Percentiles rank a stretch among this genome's conserved stretches.
phyloP scores from a whole-genome alignment of 1,140 invertebrate genomes.

The Asbolus verrucosus region DNA sequence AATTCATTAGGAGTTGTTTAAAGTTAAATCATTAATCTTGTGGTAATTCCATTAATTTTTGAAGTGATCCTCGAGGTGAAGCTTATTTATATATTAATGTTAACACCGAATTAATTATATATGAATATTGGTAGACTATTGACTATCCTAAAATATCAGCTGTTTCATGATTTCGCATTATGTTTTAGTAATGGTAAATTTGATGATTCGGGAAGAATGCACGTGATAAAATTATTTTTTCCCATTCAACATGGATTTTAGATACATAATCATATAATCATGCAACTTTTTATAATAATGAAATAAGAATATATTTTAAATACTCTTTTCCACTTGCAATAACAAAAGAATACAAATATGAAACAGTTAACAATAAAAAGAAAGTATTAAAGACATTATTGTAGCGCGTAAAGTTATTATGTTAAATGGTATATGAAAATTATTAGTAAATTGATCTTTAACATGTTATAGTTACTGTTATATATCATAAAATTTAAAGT shows the following conservation, averaged over 20 bases:
- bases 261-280: too few relatives aligned
- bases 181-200: neutral
- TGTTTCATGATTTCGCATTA: conserved; percentile 9
- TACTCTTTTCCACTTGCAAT: conserved; percentile 53
- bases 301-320: conserved; percentile 48
- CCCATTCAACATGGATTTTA: too few relatives aligned
- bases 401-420: conserved; percentile 16
- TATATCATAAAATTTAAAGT: conserved; percentile 1
- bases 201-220: too few relatives aligned
- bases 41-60: too few relatives aligned
- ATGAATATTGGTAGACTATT: conserved; percentile 28
- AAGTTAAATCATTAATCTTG: too few relatives aligned
- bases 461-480: conserved; percentile 21
- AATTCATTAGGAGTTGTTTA: too few relatives aligned
- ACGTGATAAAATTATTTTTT: too few relatives aligned
- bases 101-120: conserved; percentile 45
- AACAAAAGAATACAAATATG: conserved; percentile 29
- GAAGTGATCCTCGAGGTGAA: conserved; percentile 7
- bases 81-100: conserved; percentile 24
- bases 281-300: conserved; percentile 38
- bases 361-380: conserved; percentile 24
- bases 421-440: neutral
- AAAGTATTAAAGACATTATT: conserved; percentile 34
- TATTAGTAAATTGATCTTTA: too few relatives aligned
- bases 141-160: conserved; percentile 8